Base-by-base conservation (phyloP, 2,797 vertebrate species). In the Leptoclinus maculatus region DNA sequence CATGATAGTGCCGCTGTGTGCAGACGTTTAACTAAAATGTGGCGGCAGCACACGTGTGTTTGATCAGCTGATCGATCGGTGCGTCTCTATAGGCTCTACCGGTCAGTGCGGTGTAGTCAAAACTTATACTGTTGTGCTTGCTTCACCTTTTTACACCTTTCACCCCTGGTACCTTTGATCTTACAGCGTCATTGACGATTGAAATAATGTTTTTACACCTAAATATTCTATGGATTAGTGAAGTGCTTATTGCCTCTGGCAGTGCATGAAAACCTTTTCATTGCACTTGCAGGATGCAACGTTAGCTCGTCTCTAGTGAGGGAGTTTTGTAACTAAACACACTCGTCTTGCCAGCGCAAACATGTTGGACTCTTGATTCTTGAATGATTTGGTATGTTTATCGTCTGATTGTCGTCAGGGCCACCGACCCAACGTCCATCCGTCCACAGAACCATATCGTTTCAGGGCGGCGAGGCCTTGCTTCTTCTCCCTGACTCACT, bases 401-500 rank as follows among this genome's bases (percentile, higher is more conserved):
- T 45, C 29, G 29, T 66, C 13, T 41, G n/a, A 16, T 57, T 57
- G 29, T 70, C 7, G 2, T 69, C 49, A 45, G 9, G 49, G 51
- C 25, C 41, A 17, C 65, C 74, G 57, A 77, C 76, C 69, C 49
- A 62, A 21, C 74, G 65, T 67, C 47, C 66, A n/a, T 36, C 36
- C 36, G 36, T 38, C 36, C 36, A 38, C 56, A 66, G 58, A 69
- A 74, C 49, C 47, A 11, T 64, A 63, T 49, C 75, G 47, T 49
- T 87, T 79, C 63, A 64, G 53, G 45, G 74, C 51, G 47, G 62
- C 34, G 32, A 57, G 63, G 13, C 27, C 38, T 36, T 29, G 9
- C 62, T 70, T 88, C 71, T 74, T 78, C 60, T 78, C 32, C 27
- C 36, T 74, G 66, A 60, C 47, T 79, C 41, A 29, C 82, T 90